Base-by-base conservation (phyloP, 2,113 vertebrate species). In the Phoenicopterus ruber region DNA sequence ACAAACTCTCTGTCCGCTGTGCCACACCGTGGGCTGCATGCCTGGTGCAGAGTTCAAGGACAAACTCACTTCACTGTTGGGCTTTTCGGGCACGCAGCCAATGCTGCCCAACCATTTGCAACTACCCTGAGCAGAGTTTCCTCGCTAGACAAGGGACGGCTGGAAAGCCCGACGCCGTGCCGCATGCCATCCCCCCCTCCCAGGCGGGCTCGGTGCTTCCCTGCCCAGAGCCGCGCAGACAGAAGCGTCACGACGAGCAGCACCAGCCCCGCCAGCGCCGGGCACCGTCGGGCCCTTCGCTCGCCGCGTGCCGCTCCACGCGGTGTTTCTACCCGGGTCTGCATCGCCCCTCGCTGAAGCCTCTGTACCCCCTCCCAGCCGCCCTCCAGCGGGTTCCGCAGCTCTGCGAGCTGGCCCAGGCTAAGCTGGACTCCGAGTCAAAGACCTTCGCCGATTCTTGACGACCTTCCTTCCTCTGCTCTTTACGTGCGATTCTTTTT, bases 1-100 rank as follows among this genome's bases (percentile, higher is more conserved):
- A 76, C 15, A 15, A 36, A 34, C 9, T 19, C 38, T 38, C 3
- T 22, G 57, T 0, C 13, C 13, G 1, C 46, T 31, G 54, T 7
- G 2, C 44, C 38, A 7, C 15, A 21, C 46, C 6, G 0, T 2
- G 26, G 52, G 74, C 50, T 66, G 2, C 1, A 5, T 0, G 25
- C 20, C 59, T 36, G 63, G 18, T 17, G 69, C 28, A 66, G 42
- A 63, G 72, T 3, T 46, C 42, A 38, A 52, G 49, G 59, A 72
- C 74, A 38, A 82, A 31, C n/a, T 14, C 58, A 7, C 40, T 40
- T 8, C 7, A 2, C 9, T 17, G 28, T 0, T 40, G 32, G 28
- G 9, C 54, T 61, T 61, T 1, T 31, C 74, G 59, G 40, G 46
- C 44, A 38, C 40, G 7, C 46, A 42, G 58, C 63, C 74, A 52